Evolutionary conservation across 2,888 invertebrate genomes (phyloP), one percentile per base, ranked within the genome.

Genomic region (Ornithoptera priamus): DNA sequence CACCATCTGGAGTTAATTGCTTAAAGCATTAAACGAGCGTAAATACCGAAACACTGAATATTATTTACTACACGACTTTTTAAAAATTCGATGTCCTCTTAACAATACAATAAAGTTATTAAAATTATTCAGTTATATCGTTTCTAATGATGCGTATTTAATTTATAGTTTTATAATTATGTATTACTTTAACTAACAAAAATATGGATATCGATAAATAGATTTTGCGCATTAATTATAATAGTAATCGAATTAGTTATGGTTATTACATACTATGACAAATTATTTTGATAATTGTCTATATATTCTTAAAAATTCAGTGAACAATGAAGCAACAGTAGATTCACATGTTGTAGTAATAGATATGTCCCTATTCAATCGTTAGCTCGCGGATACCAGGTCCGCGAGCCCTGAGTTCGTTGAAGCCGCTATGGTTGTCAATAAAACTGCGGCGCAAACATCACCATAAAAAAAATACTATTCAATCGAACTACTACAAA

Each of bases 241-340:
- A 67, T 64, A 67, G 42, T 65, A 62, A n/a, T 10, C 0, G 24
- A 20, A 67, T 71, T 71, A 61, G 70, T 65, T 61, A 67, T 57
- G 67, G 46, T 68, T 57, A 70, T 70, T 67, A 65, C 12, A 15
- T 24, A 22, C 46, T 62, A 39, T n/a, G 39, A 30, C 6, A 17
- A 15, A 24, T 62, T 20, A 18, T 42, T 24, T 62, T 22, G 59
- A 50, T 42, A 57, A 36, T 36, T 30, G 57, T 68, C 20, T 24
- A 58, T 17, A 57, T 4, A 62, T 63, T 46, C 58, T 63, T 50
- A 24, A 17, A 30, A 59, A 18, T 17, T 1, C 17, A 17, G 15
- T 12, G 22, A 22, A 22, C 22, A 22, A 30, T 30, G 5, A 30
- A 30, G 30, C 30, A 30, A 30, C 30, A 30, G 30, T 30, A 30